These are phyloP conservation scores for Erythrolamprus reginae DNA, from an alignment of 2,113 vertebrate genomes.

Conservation along the genomic window DNA sequence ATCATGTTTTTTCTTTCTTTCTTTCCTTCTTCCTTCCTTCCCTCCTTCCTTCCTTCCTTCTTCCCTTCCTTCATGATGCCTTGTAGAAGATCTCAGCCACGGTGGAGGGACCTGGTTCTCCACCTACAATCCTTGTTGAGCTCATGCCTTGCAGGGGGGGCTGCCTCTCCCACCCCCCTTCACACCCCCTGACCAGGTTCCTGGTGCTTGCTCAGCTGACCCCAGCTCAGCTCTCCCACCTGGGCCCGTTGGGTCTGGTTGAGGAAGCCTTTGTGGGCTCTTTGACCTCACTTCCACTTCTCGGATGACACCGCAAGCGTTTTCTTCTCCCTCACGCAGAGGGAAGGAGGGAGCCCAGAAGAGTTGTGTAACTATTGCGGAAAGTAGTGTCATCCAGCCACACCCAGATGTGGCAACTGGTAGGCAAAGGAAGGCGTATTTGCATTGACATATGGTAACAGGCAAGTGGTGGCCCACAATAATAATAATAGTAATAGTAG, in stretches of 20 bases:
- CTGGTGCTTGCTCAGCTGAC: background rate
- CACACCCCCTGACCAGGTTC: rapidly evolving
- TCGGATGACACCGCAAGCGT: background rate
- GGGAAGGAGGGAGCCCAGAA: no score
- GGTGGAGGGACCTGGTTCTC: background rate
- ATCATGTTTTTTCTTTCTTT: no score
- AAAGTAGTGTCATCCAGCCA: background rate
- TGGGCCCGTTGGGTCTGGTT: background rate
- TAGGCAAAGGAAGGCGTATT: background rate
- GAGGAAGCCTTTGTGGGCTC: background rate
- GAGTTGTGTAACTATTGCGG: background rate
- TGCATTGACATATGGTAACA: background rate
- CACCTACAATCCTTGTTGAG: background rate
- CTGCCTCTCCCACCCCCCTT: background rate
- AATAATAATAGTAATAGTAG: no score
- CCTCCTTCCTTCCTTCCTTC: no score
- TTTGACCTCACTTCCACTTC: background rate
- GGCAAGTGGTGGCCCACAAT: background rate
- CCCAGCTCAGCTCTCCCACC: background rate
- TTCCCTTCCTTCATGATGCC: background rate
- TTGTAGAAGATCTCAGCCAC: background rate
- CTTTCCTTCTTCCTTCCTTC: no score
- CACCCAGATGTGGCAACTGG: background rate
- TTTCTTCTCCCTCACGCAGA: no score
- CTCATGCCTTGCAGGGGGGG: background rate